Conservation (phyloP, 37 sponge, comb jelly and placozoan genomes). For the Ephydatia muelleri region DNA sequence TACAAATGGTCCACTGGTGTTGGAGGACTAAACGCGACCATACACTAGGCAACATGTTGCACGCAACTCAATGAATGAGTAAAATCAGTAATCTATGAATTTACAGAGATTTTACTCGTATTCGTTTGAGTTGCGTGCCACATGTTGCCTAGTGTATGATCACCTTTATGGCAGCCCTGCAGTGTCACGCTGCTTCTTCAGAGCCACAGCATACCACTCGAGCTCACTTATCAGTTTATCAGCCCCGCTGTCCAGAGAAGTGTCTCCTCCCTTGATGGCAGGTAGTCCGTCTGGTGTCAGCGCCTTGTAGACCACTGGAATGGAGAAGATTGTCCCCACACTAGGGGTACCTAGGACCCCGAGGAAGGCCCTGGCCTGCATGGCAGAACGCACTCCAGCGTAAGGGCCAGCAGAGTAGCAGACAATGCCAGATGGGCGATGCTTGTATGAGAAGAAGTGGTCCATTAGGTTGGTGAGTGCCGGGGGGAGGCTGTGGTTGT, state of each 20-base stretch:
- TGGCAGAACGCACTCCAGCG: slow-evolving; percentile 84
- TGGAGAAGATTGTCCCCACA: slow-evolving; percentile 44
- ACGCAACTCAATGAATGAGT: no score
- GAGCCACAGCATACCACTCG: slow-evolving; percentile 82
- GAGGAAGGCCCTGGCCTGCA: slow-evolving; percentile 60
- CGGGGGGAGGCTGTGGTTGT: slow-evolving; percentile 90
- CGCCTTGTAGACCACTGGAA: slow-evolving; percentile 60
- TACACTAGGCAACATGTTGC: no score
- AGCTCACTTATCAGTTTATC: slow-evolving; percentile 72
- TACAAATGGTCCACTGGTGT: no score
- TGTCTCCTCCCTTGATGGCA: slow-evolving; percentile 11
- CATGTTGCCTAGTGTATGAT: no score
- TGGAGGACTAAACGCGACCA: no score
- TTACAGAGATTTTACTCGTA: no score
- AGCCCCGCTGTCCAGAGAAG: slow-evolving; percentile 48
- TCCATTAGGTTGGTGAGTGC: slow-evolving; percentile 91
- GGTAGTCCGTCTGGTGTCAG: slow-evolving; percentile 69
- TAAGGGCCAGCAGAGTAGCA: slow-evolving; percentile 80
- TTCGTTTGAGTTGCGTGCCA: no score
- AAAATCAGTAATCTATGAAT: no score
- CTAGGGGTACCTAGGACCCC: slow-evolving; percentile 75
- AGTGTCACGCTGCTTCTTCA: slow-evolving; percentile 65
- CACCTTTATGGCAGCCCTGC: slow-evolving; percentile 60
- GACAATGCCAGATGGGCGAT: slow-evolving; percentile 74
- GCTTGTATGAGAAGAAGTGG: slow-evolving; percentile 78